Conservation (phyloP, 2,113 vertebrate genomes). For the Bungarus multicinctus region DNA sequence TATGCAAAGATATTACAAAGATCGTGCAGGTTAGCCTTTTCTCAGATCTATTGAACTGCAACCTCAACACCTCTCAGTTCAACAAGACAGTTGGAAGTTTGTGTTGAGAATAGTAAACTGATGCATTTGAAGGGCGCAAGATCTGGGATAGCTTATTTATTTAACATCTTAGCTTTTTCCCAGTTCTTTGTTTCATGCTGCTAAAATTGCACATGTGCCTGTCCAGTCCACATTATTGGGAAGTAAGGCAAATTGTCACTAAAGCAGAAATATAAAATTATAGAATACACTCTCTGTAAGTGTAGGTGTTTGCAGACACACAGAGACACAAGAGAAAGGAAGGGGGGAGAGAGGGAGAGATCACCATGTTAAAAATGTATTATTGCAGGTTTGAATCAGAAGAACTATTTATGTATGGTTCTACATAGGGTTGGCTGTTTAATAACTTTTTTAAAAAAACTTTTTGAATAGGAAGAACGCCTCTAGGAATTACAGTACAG, state of each 20-base stretch:
- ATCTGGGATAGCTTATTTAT: not conserved
- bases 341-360: too few species aligned
- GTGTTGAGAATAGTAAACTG: not conserved
- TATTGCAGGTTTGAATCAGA: not conserved
- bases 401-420: not conserved
- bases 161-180: not conserved
- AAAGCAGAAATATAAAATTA: not conserved
- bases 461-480: not conserved
- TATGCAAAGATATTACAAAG: not conserved
- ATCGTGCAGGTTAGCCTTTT: not conserved
- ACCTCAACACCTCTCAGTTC: not conserved
- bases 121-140: not conserved
- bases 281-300: not conserved
- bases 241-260: not conserved
- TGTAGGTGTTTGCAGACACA: not conserved
- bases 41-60: not conserved
- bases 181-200: not conserved
- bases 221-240: not conserved
- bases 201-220: rapidly evolving
- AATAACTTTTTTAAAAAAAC: not conserved
- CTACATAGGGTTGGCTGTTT: not conserved
- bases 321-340: too few species aligned
- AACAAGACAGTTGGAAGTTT: not conserved
- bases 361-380: not conserved
- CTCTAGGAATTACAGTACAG: not conserved